These are phyloP conservation scores for Cryptoprocta ferox DNA, from an alignment of 2,797 vertebrate genomes.

Conservation along the genomic window DNA sequence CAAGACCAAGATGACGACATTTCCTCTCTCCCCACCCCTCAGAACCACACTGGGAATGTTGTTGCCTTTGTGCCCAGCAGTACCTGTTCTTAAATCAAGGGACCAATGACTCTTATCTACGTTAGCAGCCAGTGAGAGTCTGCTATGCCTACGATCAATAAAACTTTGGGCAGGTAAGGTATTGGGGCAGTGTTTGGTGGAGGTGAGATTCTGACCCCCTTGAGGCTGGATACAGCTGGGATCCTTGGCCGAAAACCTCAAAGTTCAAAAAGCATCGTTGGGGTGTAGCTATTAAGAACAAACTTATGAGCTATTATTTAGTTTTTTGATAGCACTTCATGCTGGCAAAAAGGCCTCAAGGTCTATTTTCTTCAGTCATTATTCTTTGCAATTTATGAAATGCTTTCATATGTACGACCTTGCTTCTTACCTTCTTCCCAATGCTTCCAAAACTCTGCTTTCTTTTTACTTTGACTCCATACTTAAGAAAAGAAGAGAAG, in stretches of 20 bases:
- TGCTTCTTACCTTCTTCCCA: background rate
- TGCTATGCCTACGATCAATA: background rate
- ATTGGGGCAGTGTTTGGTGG: background rate
- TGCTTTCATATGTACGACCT: background rate
- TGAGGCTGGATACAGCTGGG: background rate
- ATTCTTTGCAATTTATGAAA: background rate
- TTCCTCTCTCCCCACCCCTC: background rate
- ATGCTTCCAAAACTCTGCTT: background rate
- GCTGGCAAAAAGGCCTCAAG: background rate
- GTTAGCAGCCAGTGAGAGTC: background rate
- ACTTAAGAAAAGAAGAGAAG: too few relatives aligned
- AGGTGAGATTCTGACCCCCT: background rate
- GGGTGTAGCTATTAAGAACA: background rate
- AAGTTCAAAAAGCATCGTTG: background rate
- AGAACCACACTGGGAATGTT: too few relatives aligned
- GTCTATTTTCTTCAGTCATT: background rate
- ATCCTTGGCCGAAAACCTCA: background rate
- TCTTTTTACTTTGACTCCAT: background rate
- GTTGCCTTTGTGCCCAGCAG: rapidly evolving
- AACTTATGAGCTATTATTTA: background rate
- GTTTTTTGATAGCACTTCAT: background rate
- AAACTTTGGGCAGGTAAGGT: background rate
- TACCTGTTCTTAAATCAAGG: background rate
- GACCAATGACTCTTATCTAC: background rate
- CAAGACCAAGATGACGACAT: background rate